Evolutionary conservation across 1,140 invertebrate species (phyloP), one percentile per base, ranked within the genome.

Genomic region (Lordiphosa stackelbergi): DNA sequence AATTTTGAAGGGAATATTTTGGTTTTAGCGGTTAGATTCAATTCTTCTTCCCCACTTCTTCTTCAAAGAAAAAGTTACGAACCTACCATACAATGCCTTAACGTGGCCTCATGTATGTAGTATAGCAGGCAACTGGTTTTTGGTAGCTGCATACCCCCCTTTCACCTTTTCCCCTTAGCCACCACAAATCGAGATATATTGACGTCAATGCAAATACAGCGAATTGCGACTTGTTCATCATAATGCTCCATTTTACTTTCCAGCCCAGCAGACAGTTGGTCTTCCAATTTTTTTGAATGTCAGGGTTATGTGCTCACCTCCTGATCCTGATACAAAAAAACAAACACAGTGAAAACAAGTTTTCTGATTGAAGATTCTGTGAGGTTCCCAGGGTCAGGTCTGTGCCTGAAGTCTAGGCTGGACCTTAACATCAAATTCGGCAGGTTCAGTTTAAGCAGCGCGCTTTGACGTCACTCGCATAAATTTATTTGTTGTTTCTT

Each of bases 161-260:
- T 68, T 31, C 57, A 42, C 28, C 47, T 37, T 31, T 45, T 11
- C 45, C 43, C 53, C 42, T 38, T 28, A 16, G 35, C 53, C 31
- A 13, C 46, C 51, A 28, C 45, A 40, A 28, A 8, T 19, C 56
- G 48, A 49, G 47, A 53, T 56, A 66, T 52, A 83, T 81, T 81
- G 77, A 81, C 77, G 77, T 81, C 77, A 81, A 81, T 81, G 77
- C 77, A 81, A 81, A 81, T 81, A 72, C 65, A 83, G 53, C 51
- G 53, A 57, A 42, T 41, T 45, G 22, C 28, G 43, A 46, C 43
- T 31, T 31, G 43, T 13, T 28, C 22, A 45, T 45, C 24, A 31
- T 46, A 28, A 46, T 46, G 43, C 43, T 46, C 43, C 43, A 46
- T 46, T 46, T 45, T 45, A 2, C 6, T 28, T 8, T 12, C 31